Conservation (phyloP, 2,797 vertebrate genomes). For the Anas georgica region DNA sequence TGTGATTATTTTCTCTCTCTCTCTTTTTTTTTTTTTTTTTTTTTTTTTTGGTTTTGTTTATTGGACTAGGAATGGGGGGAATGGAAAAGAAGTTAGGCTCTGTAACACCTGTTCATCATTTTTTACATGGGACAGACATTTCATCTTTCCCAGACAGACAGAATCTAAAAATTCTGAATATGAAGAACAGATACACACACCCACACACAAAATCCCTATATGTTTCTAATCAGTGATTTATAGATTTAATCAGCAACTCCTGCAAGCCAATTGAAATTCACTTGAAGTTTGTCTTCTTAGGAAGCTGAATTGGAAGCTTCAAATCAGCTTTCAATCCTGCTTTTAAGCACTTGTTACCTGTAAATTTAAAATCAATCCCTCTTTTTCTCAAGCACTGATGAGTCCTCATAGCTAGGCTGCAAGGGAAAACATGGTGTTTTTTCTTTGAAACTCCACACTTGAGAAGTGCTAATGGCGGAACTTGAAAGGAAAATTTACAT, state of each 20-base stretch:
- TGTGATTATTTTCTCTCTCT: neutral
- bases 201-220: neutral
- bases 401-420: neutral
- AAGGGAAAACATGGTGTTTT: neutral
- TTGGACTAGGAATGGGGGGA: neutral
- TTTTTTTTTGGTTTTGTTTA: neutral
- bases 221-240: neutral
- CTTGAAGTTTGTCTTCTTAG: neutral
- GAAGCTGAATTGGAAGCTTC: neutral
- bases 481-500: neutral
- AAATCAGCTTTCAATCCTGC: neutral
- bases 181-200: neutral
- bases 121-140: neutral
- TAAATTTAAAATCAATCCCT: neutral
- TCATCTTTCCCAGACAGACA: neutral
- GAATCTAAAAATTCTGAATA: neutral
- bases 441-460: neutral
- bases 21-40: accelerated
- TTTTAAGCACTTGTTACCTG: neutral
- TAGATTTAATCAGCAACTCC: neutral
- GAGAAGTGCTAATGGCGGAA: neutral
- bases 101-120: neutral
- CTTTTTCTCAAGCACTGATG: neutral
- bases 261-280: neutral
- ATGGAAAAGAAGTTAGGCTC: neutral